A percentile compares a stretch with the other conserved stretches of the same genome.
These are phyloP conservation scores for Aythya baeri DNA, from an alignment of 2,113 vertebrate species.

Conservation along the genomic window DNA sequence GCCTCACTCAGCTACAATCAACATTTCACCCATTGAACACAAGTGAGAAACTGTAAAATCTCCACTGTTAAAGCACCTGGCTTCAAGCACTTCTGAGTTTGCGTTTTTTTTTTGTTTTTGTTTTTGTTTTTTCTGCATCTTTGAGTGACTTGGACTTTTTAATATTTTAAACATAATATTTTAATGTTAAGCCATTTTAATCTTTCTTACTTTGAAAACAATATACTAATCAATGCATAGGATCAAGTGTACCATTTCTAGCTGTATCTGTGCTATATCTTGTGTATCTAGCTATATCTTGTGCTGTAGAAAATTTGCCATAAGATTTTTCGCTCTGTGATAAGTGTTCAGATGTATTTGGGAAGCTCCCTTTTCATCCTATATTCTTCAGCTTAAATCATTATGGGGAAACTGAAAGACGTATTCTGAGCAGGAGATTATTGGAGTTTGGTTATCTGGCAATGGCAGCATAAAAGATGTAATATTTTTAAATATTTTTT, in stretches of 20 bases:
- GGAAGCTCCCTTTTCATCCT: background rate
- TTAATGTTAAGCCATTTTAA: background rate
- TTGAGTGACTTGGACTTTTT: background rate
- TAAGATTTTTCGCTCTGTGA: background rate
- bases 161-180: background rate
- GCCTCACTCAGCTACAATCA: background rate
- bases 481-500: background rate
- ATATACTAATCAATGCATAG: background rate
- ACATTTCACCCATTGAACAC: background rate
- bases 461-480: background rate
- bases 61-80: background rate
- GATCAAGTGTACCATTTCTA: background rate
- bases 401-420: background rate
- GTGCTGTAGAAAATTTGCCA: constrained; percentile 21
- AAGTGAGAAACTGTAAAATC: background rate
- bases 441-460: background rate
- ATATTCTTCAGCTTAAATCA: background rate
- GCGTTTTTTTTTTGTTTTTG: background rate
- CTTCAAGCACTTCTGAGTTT: background rate
- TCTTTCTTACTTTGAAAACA: background rate
- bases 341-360: background rate
- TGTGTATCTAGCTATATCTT: background rate
- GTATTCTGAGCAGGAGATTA: background rate
- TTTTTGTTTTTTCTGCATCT: background rate
- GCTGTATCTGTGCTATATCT: too few species aligned